Conservation (phyloP, 2,797 vertebrate species). For the Enteromius treurensis region DNA sequence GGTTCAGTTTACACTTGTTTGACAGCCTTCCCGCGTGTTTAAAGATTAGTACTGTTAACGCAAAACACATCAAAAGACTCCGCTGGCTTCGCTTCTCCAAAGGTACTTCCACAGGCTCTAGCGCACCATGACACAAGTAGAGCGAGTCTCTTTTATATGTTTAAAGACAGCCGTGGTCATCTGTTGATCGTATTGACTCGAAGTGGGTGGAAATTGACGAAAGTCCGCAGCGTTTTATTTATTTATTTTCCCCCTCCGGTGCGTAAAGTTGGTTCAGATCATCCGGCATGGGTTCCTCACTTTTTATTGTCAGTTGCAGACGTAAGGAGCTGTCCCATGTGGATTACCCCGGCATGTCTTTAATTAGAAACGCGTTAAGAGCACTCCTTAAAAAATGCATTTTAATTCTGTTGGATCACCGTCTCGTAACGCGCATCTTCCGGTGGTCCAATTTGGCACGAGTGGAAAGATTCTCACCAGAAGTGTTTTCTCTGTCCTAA, state of each 20-base stretch:
- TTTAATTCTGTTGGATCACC: conserved; percentile 64
- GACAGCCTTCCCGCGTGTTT: conserved; percentile 53
- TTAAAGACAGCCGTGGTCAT: conserved; percentile 65
- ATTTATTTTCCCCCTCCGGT: conserved; percentile 47
- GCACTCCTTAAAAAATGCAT: conserved; percentile 72
- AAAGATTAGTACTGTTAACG: conserved; percentile 50
- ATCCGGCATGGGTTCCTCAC: conserved; percentile 62
- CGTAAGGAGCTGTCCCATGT: conserved; percentile 76
- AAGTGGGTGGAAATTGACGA: conserved; percentile 75
- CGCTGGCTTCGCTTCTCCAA: conserved; percentile 44
- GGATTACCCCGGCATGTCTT: conserved; percentile 77
- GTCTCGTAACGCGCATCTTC: conserved; percentile 59
- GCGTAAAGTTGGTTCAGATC: conserved; percentile 63
- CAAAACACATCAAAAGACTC: conserved; percentile 45
- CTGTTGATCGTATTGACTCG: conserved; percentile 69
- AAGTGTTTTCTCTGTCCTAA: conserved; percentile 59
- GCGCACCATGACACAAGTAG: conserved; percentile 68
- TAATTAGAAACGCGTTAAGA: conserved; percentile 74
- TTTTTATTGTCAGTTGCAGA: conserved; percentile 74
- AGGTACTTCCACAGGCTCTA: conserved; percentile 55
- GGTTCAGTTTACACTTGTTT: conserved; percentile 33
- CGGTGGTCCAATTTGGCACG: conserved; percentile 59
- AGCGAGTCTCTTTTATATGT: conserved; percentile 72
- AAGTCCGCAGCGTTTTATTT: conserved; percentile 66
- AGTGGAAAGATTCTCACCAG: conserved; percentile 66